A percentile compares a stretch with the other conserved stretches of the same genome.
Evolutionary conservation across 1,140 invertebrate genomes (phyloP).

Genomic region (Liolophura sinensis): DNA sequence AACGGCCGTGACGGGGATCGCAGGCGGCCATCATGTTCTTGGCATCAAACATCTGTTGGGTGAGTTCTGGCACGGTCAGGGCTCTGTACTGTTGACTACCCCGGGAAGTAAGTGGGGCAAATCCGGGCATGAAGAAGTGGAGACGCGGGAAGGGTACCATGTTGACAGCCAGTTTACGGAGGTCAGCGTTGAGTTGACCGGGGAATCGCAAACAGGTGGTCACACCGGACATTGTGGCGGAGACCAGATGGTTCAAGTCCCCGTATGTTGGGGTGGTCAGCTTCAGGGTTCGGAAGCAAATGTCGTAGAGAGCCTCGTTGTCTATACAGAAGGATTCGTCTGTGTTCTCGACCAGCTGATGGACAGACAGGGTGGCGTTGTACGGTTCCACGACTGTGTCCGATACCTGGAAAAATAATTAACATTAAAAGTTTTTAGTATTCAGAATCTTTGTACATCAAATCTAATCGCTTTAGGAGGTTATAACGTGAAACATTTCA

Average conservation of each 20-base stretch:
- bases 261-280: conserved; percentile 68
- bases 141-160: conserved; percentile 70
- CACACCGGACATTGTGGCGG: conserved; percentile 70
- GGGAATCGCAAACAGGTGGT: conserved; percentile 77
- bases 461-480: no score
- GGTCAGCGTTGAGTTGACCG: conserved; percentile 81
- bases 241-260: conserved; percentile 64
- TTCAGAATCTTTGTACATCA: no score
- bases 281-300: conserved; percentile 88
- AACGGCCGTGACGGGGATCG: conserved; percentile 68
- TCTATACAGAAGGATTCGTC: conserved; percentile 66
- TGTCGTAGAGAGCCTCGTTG: conserved; percentile 85
- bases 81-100: conserved; percentile 59
- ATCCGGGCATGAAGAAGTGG: conserved; percentile 79
- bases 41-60: conserved; percentile 70
- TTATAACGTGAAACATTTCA: no score
- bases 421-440: no score
- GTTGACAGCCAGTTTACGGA: conserved; percentile 80
- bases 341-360: conserved; percentile 77
- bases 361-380: conserved; percentile 69
- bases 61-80: conserved; percentile 61
- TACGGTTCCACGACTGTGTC: conserved; percentile 65
- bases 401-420: conserved; percentile 39
- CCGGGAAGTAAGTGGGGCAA: conserved; percentile 68
- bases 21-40: conserved; percentile 76